A percentile compares a stretch with the other conserved stretches of the same genome.
Evolutionary conservation across 2,113 vertebrate species (phyloP).

Genomic region (Takifugu bimaculatus): DNA sequence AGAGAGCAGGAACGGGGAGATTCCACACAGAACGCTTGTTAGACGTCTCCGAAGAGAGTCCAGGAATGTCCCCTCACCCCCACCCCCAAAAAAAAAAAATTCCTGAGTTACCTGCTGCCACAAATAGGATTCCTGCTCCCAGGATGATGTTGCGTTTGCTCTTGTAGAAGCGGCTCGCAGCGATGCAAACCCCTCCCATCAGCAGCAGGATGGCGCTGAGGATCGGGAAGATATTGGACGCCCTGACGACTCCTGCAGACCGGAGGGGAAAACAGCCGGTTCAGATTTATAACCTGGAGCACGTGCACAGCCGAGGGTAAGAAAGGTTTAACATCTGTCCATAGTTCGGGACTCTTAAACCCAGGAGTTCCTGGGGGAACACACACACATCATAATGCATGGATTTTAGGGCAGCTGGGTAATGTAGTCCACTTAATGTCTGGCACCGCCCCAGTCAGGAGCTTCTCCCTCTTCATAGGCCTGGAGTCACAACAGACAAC

Average conservation of each 20-base stretch:
- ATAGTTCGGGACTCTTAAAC: no score
- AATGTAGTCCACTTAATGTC: no score
- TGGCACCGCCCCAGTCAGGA: no score
- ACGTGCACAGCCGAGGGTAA: no score
- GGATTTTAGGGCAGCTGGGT: no score
- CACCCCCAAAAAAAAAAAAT: neutral
- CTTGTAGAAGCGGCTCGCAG: conserved; percentile 89
- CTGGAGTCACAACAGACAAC: no score
- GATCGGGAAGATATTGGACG: conserved; percentile 95
- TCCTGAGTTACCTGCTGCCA: conserved; percentile 83
- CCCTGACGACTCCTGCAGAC: conserved; percentile 84
- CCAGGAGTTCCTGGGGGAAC: no score
- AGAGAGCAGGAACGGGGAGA: conserved; percentile 5
- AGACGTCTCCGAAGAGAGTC: conserved; percentile 5
- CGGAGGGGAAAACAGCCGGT: neutral
- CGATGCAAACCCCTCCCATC: conserved; percentile 90
- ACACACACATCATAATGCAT: no score
- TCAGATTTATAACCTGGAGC: no score
- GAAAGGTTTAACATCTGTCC: no score
- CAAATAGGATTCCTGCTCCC: conserved; percentile 90
- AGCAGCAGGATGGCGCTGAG: conserved; percentile 91
- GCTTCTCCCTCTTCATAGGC: no score
- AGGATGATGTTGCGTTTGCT: conserved; percentile 92
- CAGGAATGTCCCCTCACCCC: neutral
- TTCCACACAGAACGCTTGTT: conserved; percentile 1